Percentiles rank a stretch among this genome's conserved stretches.
These are phyloP conservation scores for Palloptera scutellata DNA, from an alignment of 2,888 invertebrate genomes.

Conservation along the genomic window DNA sequence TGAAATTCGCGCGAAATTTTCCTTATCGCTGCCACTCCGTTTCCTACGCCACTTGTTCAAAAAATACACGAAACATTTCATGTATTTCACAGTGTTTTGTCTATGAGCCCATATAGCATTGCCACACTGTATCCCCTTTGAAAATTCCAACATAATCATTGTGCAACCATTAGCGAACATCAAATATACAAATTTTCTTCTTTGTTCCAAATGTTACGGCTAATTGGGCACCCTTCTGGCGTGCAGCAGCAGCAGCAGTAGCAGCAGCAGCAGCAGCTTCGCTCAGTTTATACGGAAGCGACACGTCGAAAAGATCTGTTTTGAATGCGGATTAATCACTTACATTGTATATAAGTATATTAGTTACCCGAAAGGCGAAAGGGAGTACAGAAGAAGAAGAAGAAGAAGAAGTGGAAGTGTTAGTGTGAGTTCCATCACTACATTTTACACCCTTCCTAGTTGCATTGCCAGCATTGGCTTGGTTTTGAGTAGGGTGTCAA, in stretches of 20 bases:
- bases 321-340: neutral
- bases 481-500: too few species aligned
- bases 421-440: too few species aligned
- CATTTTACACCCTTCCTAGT: too few species aligned
- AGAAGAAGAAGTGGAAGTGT: too few species aligned
- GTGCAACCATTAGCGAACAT: slow-evolving; percentile 58
- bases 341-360: too few species aligned
- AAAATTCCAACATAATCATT: slow-evolving; percentile 56
- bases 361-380: too few species aligned
- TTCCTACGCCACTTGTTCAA: slow-evolving; percentile 44
- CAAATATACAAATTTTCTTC: slow-evolving; percentile 42
- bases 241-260: slow-evolving; percentile 30
- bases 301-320: neutral
- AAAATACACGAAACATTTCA: slow-evolving; percentile 41
- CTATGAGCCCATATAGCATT: too few species aligned
- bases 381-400: too few species aligned
- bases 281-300: too few species aligned
- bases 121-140: too few species aligned
- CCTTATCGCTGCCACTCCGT: slow-evolving; percentile 9
- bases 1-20: slow-evolving; percentile 33
- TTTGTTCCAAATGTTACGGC: slow-evolving; percentile 58
- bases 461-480: too few species aligned
- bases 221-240: slow-evolving; percentile 64
- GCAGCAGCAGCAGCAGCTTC: neutral
- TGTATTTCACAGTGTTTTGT: slow-evolving; percentile 30